Conservation (phyloP, 2,888 invertebrate genomes). For the Peribatodes rhomboidaria region DNA sequence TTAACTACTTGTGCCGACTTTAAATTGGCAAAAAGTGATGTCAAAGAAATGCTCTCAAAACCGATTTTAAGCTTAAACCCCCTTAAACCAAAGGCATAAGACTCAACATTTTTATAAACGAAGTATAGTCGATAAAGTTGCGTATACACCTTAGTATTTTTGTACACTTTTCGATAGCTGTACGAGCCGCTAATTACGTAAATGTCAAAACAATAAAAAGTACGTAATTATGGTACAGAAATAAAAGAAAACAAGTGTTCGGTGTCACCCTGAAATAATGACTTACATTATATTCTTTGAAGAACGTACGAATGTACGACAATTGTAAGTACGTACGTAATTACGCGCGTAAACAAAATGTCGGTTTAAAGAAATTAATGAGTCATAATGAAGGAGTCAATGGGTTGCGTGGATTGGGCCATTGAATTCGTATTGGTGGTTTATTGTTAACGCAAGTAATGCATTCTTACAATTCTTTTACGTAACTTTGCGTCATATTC, state of each 20-base stretch:
- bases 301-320: conserved; percentile 19
- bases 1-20: conserved; percentile 23
- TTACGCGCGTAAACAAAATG: conserved; percentile 16
- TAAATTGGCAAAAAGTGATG: conserved; percentile 20
- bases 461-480: conserved; percentile 14
- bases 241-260: conserved; percentile 32
- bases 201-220: conserved; percentile 43
- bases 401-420: conserved; percentile 7
- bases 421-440: conserved; percentile 8
- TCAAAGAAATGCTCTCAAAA: conserved; percentile 14
- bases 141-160: conserved; percentile 17
- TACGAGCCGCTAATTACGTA: conserved; percentile 22
- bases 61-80: no score
- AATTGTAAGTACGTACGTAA: conserved; percentile 20
- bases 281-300: conserved; percentile 29
- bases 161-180: conserved; percentile 8
- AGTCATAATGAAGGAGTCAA: conserved; percentile 16
- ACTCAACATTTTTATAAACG: neutral
- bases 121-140: neutral
- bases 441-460: conserved; percentile 15
- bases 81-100: conserved; percentile 16
- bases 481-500: neutral
- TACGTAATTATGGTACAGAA: conserved; percentile 21
- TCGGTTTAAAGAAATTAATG: conserved; percentile 10
- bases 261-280: conserved; percentile 32